These are phyloP conservation scores for Dysmachus trigonus DNA, from an alignment of 2,888 invertebrate species.

Conservation along the genomic window DNA sequence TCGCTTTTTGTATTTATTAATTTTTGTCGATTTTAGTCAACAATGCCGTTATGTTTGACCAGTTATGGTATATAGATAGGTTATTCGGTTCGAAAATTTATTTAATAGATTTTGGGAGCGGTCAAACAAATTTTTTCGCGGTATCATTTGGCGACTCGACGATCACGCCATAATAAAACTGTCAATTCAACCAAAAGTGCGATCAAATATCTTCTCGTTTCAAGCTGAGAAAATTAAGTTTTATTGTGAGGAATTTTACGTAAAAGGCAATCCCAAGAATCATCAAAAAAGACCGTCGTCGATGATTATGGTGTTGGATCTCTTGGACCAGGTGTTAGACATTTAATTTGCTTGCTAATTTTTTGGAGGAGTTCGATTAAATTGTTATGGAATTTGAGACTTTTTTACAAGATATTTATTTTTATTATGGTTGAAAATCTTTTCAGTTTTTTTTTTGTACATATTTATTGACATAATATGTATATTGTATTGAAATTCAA, in stretches of 20 bases:
- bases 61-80: not conserved
- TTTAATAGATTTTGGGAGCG: slow-evolving; percentile 3
- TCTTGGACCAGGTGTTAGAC: not conserved
- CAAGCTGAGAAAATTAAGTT: not conserved
- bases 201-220: not conserved
- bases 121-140: not conserved
- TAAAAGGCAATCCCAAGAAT: not conserved
- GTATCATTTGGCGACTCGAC: not conserved
- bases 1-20: too few relatives aligned
- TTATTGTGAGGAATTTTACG: not conserved
- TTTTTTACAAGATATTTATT: not conserved
- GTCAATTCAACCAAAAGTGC: not conserved
- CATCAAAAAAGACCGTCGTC: not conserved
- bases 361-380: not conserved
- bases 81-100: not conserved
- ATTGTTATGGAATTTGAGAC: not conserved
- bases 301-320: too few relatives aligned
- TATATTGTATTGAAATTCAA: too few relatives aligned
- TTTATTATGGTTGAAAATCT: not conserved
- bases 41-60: slow-evolving; percentile 3
- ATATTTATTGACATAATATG: not conserved
- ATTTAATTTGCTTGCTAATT: not conserved
- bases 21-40: not conserved
- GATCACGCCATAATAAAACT: slow-evolving; percentile 10
- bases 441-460: not conserved